These are phyloP conservation scores for Ia io DNA, from an alignment of 2,113 vertebrate genomes.

Conservation along the genomic window DNA sequence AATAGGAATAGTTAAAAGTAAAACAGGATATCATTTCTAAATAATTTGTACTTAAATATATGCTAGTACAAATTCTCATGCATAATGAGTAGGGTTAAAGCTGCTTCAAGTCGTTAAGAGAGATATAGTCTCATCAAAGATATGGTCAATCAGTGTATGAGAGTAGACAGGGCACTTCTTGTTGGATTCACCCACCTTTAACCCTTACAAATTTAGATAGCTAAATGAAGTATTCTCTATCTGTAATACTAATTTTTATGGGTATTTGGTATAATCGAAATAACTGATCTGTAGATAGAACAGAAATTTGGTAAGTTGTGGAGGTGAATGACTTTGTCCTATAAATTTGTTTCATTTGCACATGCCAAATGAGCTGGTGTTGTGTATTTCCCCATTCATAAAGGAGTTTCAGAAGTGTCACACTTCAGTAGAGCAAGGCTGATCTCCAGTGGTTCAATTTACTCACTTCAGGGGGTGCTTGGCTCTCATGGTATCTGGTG, in stretches of 20 bases:
- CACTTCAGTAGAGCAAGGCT: background rate
- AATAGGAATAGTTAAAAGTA: background rate
- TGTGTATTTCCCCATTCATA: background rate
- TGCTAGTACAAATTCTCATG: background rate
- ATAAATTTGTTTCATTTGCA: background rate
- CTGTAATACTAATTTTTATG: background rate
- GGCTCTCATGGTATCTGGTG: background rate
- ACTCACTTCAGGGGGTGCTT: background rate
- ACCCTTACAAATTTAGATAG: background rate
- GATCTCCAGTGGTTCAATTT: constrained; percentile 28
- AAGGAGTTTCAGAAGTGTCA: background rate
- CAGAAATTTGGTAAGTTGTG: background rate
- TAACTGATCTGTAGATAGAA: background rate
- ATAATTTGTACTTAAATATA: constrained; percentile 13
- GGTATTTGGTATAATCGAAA: background rate
- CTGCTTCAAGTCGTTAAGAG: background rate
- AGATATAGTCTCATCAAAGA: background rate
- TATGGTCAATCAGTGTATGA: background rate
- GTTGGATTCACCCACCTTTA: background rate
- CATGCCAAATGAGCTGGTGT: background rate
- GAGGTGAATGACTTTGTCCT: background rate
- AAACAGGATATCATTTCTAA: background rate
- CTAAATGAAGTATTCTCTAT: background rate
- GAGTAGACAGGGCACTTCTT: background rate
- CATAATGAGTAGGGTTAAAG: background rate